These are phyloP conservation scores for Poliocrania exsul DNA, from an alignment of 2,797 vertebrate genomes.

Conservation along the genomic window DNA sequence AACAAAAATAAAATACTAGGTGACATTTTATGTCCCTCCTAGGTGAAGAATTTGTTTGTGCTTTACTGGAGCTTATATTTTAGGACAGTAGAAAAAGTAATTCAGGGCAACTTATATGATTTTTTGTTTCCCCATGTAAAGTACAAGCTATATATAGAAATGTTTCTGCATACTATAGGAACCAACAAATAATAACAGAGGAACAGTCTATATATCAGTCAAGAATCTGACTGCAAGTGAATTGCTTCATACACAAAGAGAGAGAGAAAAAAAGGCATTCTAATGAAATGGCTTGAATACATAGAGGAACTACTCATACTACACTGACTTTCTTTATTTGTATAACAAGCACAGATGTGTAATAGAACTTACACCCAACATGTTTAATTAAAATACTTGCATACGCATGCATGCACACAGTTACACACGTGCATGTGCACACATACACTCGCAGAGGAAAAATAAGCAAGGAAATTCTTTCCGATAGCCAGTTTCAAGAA, in stretches of 20 bases:
- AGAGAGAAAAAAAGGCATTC: neutral
- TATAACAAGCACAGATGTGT: slow-evolving; percentile 63
- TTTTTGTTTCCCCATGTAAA: neutral
- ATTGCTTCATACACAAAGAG: neutral
- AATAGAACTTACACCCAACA: slow-evolving; percentile 26
- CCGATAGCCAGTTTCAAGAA: slow-evolving; percentile 77
- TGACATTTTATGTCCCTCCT: slow-evolving; percentile 8
- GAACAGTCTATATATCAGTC: neutral
- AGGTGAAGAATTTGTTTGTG: neutral
- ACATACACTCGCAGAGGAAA: slow-evolving; percentile 74
- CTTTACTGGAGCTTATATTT: neutral
- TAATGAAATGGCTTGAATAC: neutral
- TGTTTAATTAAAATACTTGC: slow-evolving; percentile 66
- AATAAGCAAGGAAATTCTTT: slow-evolving; percentile 86
- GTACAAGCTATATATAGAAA: neutral
- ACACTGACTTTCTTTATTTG: neutral
- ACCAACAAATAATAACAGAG: neutral
- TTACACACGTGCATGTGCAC: neutral
- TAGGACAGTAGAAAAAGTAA: neutral
- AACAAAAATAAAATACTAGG: neutral
- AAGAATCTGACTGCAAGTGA: neutral
- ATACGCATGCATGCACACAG: neutral
- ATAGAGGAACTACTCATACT: neutral
- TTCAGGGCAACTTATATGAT: neutral
- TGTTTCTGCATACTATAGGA: neutral